phyloP scores from a whole-genome alignment of 2,888 invertebrate genomes.

The Pterostichus madidus region DNA sequence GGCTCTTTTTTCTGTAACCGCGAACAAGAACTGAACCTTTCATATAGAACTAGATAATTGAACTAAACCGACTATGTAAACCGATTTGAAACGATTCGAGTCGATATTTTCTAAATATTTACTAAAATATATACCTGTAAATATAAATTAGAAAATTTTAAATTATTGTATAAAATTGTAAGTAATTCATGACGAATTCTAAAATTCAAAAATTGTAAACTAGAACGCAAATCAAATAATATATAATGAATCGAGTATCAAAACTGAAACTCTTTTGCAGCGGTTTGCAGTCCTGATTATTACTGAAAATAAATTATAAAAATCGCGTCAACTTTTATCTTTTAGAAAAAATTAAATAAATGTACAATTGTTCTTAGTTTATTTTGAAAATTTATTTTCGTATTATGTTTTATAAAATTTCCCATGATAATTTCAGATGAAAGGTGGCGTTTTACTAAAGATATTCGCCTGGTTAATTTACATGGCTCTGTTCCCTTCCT shows the following conservation, averaged over 20 bases:
- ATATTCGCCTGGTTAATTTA: constrained; percentile 3
- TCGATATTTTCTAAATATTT: not conserved
- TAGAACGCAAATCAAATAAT: too few species aligned
- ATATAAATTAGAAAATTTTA: too few species aligned
- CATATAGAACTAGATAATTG: constrained; percentile 79
- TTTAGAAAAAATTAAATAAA: too few species aligned
- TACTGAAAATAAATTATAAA: not conserved
- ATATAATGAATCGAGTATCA: too few species aligned
- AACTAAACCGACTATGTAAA: too few species aligned
- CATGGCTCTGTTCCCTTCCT: constrained; percentile 1
- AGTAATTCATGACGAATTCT: too few species aligned
- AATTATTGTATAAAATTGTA: too few species aligned
- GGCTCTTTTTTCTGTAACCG: constrained; percentile 90
- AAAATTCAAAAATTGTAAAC: too few species aligned
- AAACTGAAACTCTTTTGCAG: too few species aligned
- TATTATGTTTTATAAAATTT: not conserved
- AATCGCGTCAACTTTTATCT: too few species aligned
- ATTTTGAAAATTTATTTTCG: not conserved
- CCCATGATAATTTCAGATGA: constrained; percentile 17
- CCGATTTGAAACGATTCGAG: too few species aligned
- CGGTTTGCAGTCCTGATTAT: not conserved
- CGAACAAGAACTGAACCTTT: constrained; percentile 83
- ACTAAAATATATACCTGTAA: not conserved
- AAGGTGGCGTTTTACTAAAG: constrained; percentile 26
- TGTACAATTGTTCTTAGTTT: too few species aligned